Percentiles rank a stretch among this genome's conserved stretches.
Conservation (phyloP, 64 coral and sea anemone genomes). For the Montipora foliosa region DNA sequence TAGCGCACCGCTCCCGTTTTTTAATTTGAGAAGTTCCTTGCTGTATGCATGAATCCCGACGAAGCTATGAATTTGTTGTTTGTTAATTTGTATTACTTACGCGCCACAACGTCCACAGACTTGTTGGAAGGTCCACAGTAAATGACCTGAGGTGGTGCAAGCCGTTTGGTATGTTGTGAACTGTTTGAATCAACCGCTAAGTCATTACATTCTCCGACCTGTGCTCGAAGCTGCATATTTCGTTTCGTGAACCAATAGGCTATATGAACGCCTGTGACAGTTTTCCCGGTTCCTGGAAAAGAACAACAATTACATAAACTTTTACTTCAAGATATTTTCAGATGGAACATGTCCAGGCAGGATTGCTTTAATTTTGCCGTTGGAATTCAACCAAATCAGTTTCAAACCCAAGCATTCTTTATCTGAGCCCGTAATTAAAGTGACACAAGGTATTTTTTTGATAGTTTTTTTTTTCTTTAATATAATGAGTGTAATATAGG, state of each 20-base stretch:
- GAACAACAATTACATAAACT: not conserved
- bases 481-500: no score
- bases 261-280: constrained; percentile 92
- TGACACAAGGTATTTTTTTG: not conserved
- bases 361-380: not conserved
- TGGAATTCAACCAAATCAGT: not conserved
- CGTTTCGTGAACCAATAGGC: constrained; percentile 88
- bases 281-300: constrained; percentile 90
- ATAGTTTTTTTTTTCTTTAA: not conserved
- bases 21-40: no score
- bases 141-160: constrained; percentile 71
- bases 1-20: no score
- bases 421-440: no score
- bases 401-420: no score
- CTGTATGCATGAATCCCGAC: no score
- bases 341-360: not conserved
- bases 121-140: constrained; percentile 99
- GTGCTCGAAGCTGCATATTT: constrained; percentile 13
- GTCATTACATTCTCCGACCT: not conserved
- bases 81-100: constrained; percentile 21
- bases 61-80: no score
- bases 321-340: not conserved
- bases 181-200: not conserved
- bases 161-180: not conserved
- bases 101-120: constrained; percentile 88